These are phyloP conservation scores for Phortica variegata DNA, from an alignment of 1,140 invertebrate genomes.

Conservation along the genomic window DNA sequence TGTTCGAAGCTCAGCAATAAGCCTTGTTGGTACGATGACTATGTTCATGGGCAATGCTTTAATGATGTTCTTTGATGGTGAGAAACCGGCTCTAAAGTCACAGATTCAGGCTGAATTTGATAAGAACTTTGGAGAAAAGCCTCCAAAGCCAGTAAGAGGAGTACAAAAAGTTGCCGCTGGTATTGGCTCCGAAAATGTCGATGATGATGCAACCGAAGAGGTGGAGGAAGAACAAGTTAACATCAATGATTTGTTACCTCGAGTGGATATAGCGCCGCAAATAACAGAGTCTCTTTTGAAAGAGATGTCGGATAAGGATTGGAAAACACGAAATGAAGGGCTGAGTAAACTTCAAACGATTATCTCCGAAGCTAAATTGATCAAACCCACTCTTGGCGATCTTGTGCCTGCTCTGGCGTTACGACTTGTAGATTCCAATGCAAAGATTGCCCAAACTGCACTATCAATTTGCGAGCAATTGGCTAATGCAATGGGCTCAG, in stretches of 20 bases:
- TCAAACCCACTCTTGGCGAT: conserved; percentile 80
- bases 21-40: conserved; percentile 65
- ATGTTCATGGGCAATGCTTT: conserved; percentile 78
- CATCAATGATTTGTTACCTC: conserved; percentile 69
- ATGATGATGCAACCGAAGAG: conserved; percentile 60
- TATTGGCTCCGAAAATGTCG: conserved; percentile 56
- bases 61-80: conserved; percentile 79
- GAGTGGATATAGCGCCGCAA: conserved; percentile 82
- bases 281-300: conserved; percentile 79
- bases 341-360: conserved; percentile 58
- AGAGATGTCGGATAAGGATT: conserved; percentile 90
- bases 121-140: conserved; percentile 71
- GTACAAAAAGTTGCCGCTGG: conserved; percentile 22
- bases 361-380: conserved; percentile 74
- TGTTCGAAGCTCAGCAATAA: conserved; percentile 74
- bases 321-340: conserved; percentile 72
- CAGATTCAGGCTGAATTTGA: conserved; percentile 87
- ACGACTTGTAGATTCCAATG: conserved; percentile 85
- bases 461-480: conserved; percentile 79
- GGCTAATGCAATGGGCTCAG: conserved; percentile 76
- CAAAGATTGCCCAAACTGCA: conserved; percentile 81
- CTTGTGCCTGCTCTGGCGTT: conserved; percentile 75
- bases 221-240: conserved; percentile 57
- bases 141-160: conserved; percentile 72
- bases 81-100: conserved; percentile 81